phyloP scores from a whole-genome alignment of 2,888 invertebrate species.

The Fissipunctia ypsillon region DNA sequence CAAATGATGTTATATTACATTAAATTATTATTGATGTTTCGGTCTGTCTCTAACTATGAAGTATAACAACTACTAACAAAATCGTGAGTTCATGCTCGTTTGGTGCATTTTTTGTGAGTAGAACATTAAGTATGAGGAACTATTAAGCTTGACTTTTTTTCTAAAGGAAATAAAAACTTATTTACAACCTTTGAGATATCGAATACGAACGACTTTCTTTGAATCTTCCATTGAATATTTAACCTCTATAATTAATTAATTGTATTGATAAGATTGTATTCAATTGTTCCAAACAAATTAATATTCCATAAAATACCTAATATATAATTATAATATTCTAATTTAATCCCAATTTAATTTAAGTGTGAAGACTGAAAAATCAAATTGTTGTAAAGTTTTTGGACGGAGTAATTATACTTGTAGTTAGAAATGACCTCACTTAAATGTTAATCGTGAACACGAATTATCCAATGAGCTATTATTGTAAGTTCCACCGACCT shows the following conservation, averaged over 20 bases:
- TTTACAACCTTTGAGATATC: slow-evolving; percentile 7
- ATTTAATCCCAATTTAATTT: slow-evolving; percentile 66
- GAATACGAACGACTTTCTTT: slow-evolving; percentile 24
- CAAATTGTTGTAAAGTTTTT: slow-evolving; percentile 65
- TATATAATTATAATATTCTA: slow-evolving; percentile 47
- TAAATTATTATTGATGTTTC: slow-evolving; percentile 52
- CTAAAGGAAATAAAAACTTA: slow-evolving; percentile 30
- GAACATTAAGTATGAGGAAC: slow-evolving; percentile 14
- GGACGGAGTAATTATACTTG: slow-evolving; percentile 69
- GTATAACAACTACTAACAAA: slow-evolving; percentile 63
- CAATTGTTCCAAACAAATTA: slow-evolving; percentile 50
- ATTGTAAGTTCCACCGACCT: slow-evolving; percentile 73
- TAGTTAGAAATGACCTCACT: slow-evolving; percentile 70
- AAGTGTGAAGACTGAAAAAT: slow-evolving; percentile 69
- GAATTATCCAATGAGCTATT: slow-evolving; percentile 76
- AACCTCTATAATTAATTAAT: slow-evolving; percentile 45
- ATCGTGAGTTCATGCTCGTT: slow-evolving; percentile 35
- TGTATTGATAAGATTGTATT: slow-evolving; percentile 59
- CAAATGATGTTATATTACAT: slow-evolving; percentile 67
- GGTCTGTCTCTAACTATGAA: slow-evolving; percentile 68
- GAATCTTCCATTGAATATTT: slow-evolving; percentile 45
- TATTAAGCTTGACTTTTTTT: slow-evolving; percentile 32
- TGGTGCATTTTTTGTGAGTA: slow-evolving; percentile 31
- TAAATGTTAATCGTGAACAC: slow-evolving; percentile 72
- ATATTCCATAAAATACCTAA: slow-evolving; percentile 37